Conservation (phyloP, 1,140 invertebrate genomes). For the Bombus pyrosoma region DNA sequence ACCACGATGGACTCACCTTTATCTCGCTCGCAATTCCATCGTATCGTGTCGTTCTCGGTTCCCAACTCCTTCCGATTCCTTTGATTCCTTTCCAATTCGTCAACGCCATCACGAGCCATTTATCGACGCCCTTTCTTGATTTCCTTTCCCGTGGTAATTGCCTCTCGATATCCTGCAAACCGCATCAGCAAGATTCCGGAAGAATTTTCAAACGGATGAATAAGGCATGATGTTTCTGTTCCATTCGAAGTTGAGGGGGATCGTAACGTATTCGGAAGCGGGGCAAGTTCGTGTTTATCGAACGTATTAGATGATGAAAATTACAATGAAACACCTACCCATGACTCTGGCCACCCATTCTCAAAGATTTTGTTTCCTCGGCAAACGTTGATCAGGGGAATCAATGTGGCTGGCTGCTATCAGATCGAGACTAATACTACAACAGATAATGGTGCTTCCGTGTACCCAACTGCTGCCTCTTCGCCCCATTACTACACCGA, state of each 20-base stretch:
- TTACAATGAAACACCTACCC: constrained; percentile 6
- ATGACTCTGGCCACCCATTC: neutral
- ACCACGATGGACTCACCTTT: constrained; percentile 33
- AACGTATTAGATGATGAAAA: no score
- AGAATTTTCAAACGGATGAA: no score
- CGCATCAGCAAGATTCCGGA: no score
- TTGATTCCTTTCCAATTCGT: neutral
- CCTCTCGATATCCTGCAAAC: no score
- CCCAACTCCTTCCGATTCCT: neutral
- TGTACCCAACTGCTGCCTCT: constrained; percentile 26
- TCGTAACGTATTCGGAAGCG: neutral
- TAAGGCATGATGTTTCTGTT: no score
- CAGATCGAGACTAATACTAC: constrained; percentile 35
- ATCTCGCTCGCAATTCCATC: constrained; percentile 42
- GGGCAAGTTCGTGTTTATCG: neutral
- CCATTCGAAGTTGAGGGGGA: neutral
- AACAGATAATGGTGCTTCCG: constrained; percentile 31
- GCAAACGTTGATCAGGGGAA: constrained; percentile 29
- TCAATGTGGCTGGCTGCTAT: constrained; percentile 16
- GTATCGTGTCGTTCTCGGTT: neutral
- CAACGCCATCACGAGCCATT: neutral
- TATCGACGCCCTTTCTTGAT: neutral
- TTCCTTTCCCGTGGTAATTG: neutral
- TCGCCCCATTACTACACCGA: constrained; percentile 7
- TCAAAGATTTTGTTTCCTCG: constrained; percentile 3